A percentile compares a stretch with the other conserved stretches of the same genome.
phyloP scores from a whole-genome alignment of 2,888 invertebrate species.

The Cryptocheilus praepositus region DNA sequence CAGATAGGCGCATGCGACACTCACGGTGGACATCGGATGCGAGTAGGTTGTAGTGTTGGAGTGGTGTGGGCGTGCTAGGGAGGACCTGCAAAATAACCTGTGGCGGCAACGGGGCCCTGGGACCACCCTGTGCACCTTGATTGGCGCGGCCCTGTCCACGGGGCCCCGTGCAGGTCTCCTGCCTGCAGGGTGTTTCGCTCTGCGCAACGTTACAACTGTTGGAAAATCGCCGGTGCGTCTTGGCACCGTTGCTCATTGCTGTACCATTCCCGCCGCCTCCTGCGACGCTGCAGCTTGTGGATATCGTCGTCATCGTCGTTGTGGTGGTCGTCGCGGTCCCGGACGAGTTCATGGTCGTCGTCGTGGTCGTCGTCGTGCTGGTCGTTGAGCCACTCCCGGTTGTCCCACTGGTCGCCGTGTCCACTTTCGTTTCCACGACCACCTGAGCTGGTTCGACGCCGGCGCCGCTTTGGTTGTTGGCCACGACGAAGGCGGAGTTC shows the following conservation, averaged over 20 bases:
- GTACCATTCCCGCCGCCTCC: slow-evolving; percentile 68
- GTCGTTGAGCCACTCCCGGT: slow-evolving; percentile 70
- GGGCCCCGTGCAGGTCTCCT: slow-evolving; percentile 65
- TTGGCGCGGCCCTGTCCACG: slow-evolving; percentile 59
- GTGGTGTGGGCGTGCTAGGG: slow-evolving; percentile 76
- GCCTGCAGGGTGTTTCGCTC: slow-evolving; percentile 62
- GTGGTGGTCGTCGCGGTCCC: slow-evolving; percentile 64
- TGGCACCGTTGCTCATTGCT: slow-evolving; percentile 65
- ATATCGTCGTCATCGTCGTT: slow-evolving; percentile 72
- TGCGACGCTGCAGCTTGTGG: slow-evolving; percentile 57
- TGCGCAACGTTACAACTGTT: slow-evolving; percentile 75
- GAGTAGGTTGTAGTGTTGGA: slow-evolving; percentile 73
- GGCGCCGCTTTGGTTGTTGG: slow-evolving; percentile 79
- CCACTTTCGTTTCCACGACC: slow-evolving; percentile 73
- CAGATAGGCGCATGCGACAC: slow-evolving; percentile 72
- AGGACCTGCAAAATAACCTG: slow-evolving; percentile 87
- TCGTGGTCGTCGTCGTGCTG: slow-evolving; percentile 50
- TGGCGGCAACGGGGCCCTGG: slow-evolving; percentile 77
- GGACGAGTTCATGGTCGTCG: slow-evolving; percentile 71
- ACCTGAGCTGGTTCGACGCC: slow-evolving; percentile 73
- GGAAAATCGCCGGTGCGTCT: slow-evolving; percentile 66
- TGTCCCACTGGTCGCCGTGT: slow-evolving; percentile 64
- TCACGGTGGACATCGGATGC: slow-evolving; percentile 75
- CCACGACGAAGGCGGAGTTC: slow-evolving; percentile 94
- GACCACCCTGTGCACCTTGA: slow-evolving; percentile 48